Evolutionary conservation across 2,888 invertebrate genomes (phyloP), one percentile per base, ranked within the genome.

Genomic region (Tetragnatha montana): DNA sequence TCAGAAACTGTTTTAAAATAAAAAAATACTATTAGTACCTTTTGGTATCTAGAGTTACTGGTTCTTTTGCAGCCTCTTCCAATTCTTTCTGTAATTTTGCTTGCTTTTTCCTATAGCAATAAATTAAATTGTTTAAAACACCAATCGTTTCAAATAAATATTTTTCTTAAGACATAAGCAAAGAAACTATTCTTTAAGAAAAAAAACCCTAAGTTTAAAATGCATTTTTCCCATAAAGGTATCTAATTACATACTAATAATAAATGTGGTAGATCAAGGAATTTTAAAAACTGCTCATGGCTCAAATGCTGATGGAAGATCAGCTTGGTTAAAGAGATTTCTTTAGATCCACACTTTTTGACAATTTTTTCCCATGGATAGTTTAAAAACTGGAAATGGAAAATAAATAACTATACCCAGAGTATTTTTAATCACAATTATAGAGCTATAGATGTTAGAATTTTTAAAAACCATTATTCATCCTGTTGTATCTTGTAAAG

Each of bases 61-160:
- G 90, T 91, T 97, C 96, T 93, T 96, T 96, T 0, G 97, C 97
- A 22, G 98, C 98, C 93, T 98, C 98, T 94, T 97, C 97, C 79
- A 99, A 94, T 93, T 98, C 98, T 93, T 96, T 96, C 93, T 97
- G 96, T 93, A 98, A 95, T 94, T 96, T 97, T 92, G 96, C 97
- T 93, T 97, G 97, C 93, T 96, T 96, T 95, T 96, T 96, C 94
- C 91, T 88, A 70, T 68, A 22, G 68, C 19, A 76, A 69, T 10
- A 49, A 19, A 80, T 68, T n/a, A 17, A 35, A 60, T 17, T 60
- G 4, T 7, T 8, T 60, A 60, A 60, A 60, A 60, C 17, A 10
- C 4, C 12, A 7, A 0, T 60, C 12, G 35, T 4, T 35, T 35
- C 35, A 35, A 35, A 2, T 35, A 35, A 35, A 1, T 35, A n/a